phyloP scores from a whole-genome alignment of 2,113 vertebrate genomes.

The Reinhardtius hippoglossoides region DNA sequence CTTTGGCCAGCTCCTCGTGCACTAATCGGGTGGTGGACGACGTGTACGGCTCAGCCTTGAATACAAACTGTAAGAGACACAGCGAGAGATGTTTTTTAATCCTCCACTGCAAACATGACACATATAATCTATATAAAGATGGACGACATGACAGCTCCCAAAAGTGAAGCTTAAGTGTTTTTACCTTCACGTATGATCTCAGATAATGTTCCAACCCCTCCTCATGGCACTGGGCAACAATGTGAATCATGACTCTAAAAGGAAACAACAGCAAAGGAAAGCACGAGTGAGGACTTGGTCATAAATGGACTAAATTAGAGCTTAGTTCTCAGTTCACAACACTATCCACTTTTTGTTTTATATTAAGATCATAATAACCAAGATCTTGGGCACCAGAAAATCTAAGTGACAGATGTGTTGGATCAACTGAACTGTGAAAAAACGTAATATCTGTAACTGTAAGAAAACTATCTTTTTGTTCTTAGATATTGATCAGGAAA shows the following conservation, averaged over 20 bases:
- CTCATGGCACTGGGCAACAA: slow-evolving; percentile 98
- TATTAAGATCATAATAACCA: not conserved
- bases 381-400: too few species aligned
- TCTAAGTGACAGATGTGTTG: too few species aligned
- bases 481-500: too few species aligned
- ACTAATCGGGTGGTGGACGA: slow-evolving; percentile 88
- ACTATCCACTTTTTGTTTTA: not conserved
- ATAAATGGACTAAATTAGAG: too few species aligned
- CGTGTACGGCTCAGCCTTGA: slow-evolving; percentile 91
- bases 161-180: not conserved
- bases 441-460: too few species aligned
- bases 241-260: slow-evolving; percentile 94
- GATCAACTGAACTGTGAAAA: too few species aligned
- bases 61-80: slow-evolving; percentile 87
- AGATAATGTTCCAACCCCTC: slow-evolving; percentile 96
- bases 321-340: too few species aligned
- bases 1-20: slow-evolving; percentile 95
- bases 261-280: slow-evolving; percentile 1
- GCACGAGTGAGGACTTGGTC: not conserved
- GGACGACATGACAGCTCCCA: too few species aligned
- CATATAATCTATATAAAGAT: not conserved
- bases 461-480: too few species aligned
- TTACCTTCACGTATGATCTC: slow-evolving; percentile 97
- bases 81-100: not conserved
- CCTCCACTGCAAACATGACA: not conserved